A percentile compares a stretch with the other conserved stretches of the same genome.
Conservation (phyloP, 2,113 vertebrate genomes). For the Dicaeum eximium region DNA sequence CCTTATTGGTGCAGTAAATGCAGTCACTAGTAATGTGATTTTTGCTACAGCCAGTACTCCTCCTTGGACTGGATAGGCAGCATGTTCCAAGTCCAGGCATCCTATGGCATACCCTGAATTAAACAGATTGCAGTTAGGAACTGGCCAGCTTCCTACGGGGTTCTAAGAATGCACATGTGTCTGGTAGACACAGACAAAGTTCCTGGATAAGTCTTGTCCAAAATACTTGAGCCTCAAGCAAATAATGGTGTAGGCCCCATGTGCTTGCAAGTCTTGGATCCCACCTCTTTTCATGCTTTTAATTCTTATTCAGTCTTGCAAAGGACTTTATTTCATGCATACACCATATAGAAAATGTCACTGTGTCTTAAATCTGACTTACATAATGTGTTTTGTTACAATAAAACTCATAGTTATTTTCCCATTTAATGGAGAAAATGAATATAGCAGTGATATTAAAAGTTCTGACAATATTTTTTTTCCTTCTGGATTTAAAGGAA, state of each 20-base stretch:
- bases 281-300: background rate
- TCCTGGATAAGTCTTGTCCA: background rate
- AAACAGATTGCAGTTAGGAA: background rate
- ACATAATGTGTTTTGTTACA: background rate
- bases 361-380: constrained; percentile 20
- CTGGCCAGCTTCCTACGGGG: background rate
- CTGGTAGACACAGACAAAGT: background rate
- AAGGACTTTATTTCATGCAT: background rate
- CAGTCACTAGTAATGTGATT: background rate
- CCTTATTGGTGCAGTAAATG: background rate
- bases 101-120: background rate
- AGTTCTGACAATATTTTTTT: background rate
- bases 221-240: background rate
- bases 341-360: background rate
- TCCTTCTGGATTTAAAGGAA: background rate
- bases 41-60: background rate
- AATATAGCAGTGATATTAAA: background rate
- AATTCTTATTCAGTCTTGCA: background rate
- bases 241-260: background rate
- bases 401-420: background rate
- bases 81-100: background rate
- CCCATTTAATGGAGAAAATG: background rate
- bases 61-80: background rate
- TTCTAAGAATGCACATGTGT: background rate
- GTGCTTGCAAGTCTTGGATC: background rate